A percentile compares a stretch with the other conserved stretches of the same genome.
Evolutionary conservation across 1,140 invertebrate species (phyloP).

Genomic region (Andricus grossulariae): DNA sequence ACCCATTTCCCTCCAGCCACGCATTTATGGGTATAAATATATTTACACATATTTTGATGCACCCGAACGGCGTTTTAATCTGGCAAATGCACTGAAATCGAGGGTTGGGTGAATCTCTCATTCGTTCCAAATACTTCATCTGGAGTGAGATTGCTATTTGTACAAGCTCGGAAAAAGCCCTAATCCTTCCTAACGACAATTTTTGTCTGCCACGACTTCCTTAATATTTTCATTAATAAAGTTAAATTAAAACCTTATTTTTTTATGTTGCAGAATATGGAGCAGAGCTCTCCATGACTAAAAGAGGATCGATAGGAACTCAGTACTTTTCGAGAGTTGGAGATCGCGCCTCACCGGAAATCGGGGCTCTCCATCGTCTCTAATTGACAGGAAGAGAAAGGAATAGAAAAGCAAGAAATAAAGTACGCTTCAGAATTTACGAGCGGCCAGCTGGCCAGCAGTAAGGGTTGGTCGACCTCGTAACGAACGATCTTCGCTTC

Average conservation of each 20-base stretch:
- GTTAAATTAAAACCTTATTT: neutral
- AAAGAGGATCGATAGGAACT: neutral
- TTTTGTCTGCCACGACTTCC: neutral
- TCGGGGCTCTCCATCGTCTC: neutral
- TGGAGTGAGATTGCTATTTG: conserved; percentile 24
- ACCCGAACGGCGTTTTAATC: conserved; percentile 6
- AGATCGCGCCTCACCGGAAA: neutral
- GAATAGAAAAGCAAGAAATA: neutral
- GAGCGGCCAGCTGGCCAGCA: neutral
- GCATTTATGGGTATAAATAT: neutral
- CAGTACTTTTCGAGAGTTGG: neutral
- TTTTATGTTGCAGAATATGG: conserved; percentile 6
- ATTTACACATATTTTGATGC: conserved; percentile 28
- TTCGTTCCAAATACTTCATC: conserved; percentile 3
- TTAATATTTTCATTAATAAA: neutral
- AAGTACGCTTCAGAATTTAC: neutral
- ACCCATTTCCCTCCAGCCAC: neutral
- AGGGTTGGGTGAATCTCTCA: neutral
- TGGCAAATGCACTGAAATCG: conserved; percentile 11
- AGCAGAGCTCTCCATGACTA: neutral
- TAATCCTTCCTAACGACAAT: neutral
- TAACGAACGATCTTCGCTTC: too few species aligned
- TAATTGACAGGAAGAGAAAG: conserved; percentile 29
- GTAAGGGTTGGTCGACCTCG: neutral
- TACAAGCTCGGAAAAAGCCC: neutral